Evolutionary conservation across 2,797 vertebrate genomes (phyloP).

Genomic region (Phataginus tricuspis): DNA sequence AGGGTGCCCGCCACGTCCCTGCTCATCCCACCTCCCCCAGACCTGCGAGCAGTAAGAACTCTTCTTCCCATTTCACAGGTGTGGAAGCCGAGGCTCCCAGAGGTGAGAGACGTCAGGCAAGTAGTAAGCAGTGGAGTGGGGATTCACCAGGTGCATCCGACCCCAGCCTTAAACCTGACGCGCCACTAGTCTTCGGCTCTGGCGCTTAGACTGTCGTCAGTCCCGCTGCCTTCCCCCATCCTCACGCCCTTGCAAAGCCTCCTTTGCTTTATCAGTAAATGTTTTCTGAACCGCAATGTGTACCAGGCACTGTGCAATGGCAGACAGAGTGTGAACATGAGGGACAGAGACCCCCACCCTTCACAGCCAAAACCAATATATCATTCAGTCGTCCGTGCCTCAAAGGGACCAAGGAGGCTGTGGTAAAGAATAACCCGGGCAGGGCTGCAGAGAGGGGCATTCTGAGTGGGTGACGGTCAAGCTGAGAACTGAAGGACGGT

Average conservation of each 20-base stretch:
- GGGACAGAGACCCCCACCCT: not conserved
- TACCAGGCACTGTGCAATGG: not conserved
- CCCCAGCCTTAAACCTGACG: not conserved
- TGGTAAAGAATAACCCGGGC: not conserved
- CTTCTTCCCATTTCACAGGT: not conserved
- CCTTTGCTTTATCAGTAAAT: not conserved
- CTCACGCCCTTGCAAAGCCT: not conserved
- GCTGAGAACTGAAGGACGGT: not conserved
- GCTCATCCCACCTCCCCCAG: no score
- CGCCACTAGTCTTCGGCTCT: accelerated
- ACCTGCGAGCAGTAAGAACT: accelerated
- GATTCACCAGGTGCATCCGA: not conserved
- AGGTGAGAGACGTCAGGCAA: not conserved
- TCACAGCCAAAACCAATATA: accelerated
- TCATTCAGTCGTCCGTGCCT: not conserved
- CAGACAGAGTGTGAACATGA: accelerated
- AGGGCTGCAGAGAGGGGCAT: not conserved
- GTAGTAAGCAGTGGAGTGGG: accelerated
- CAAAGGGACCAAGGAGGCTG: no score
- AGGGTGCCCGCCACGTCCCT: accelerated
- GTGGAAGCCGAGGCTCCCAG: not conserved
- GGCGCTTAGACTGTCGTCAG: no score
- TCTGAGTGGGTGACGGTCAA: not conserved
- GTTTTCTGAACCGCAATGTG: not conserved
- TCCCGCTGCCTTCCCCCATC: accelerated